Conservation (phyloP, 2,888 invertebrate genomes). For the Ochlodes sylvanus region DNA sequence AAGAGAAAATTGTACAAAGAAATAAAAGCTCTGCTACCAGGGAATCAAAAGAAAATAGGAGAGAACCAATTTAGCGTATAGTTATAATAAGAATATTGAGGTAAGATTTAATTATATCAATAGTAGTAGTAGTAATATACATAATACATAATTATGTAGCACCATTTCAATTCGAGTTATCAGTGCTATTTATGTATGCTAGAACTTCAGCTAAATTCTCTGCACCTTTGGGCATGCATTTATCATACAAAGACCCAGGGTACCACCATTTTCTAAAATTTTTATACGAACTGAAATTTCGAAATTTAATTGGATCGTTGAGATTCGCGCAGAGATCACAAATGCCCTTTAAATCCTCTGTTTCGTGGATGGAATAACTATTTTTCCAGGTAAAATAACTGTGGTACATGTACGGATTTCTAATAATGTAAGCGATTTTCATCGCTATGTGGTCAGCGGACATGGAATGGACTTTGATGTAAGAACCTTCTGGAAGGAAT, state of each 20-base stretch:
- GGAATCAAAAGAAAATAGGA: no score
- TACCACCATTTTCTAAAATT: constrained; percentile 71
- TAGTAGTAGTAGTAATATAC: no score
- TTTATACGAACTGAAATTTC: constrained; percentile 48
- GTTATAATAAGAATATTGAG: no score
- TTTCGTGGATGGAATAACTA: constrained; percentile 56
- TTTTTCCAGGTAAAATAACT: constrained; percentile 63
- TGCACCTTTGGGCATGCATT: constrained; percentile 50
- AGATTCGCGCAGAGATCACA: constrained; percentile 64
- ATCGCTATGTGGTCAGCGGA: constrained; percentile 55
- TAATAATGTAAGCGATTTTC: constrained; percentile 54
- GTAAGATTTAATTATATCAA: no score
- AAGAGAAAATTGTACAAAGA: no score
- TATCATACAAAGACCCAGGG: constrained; percentile 48
- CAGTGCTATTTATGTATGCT: constrained; percentile 48
- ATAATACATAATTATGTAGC: no score
- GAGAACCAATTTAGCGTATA: no score
- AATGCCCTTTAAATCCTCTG: constrained; percentile 53
- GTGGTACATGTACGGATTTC: constrained; percentile 54
- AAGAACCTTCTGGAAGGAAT: constrained; percentile 69
- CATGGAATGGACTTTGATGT: constrained; percentile 54
- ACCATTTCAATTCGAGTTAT: no score
- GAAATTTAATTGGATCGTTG: constrained; percentile 51
- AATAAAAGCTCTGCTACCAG: no score
- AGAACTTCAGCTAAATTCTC: constrained; percentile 48